A percentile compares a stretch with the other conserved stretches of the same genome.
phyloP scores from a whole-genome alignment of 2,113 vertebrate genomes.

The Rhineura floridana region DNA sequence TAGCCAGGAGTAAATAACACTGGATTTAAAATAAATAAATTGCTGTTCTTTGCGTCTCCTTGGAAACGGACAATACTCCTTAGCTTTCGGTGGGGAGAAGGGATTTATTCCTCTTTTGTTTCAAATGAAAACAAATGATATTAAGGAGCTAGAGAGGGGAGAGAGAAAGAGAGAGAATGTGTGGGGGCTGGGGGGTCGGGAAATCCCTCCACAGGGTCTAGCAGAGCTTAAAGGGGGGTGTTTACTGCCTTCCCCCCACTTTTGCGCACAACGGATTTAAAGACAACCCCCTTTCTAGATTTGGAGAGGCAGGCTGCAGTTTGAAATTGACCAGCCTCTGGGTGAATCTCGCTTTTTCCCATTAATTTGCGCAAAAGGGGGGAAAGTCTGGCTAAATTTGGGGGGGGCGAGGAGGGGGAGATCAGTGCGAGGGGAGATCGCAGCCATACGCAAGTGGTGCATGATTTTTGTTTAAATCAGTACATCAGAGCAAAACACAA shows the following conservation, averaged over 20 bases:
- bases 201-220: background rate
- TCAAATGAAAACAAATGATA: constrained; percentile 13
- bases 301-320: background rate
- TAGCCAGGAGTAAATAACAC: constrained; percentile 24
- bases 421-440: background rate
- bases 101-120: background rate
- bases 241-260: background rate
- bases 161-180: background rate
- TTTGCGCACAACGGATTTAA: background rate
- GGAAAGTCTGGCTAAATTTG: background rate
- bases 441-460: background rate
- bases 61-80: constrained; percentile 50
- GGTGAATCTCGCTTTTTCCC: background rate
- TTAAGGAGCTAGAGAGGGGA: background rate
- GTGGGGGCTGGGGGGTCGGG: background rate
- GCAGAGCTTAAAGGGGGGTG: background rate
- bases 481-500: background rate
- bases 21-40: constrained; percentile 22
- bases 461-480: background rate
- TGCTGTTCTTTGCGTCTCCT: constrained; percentile 35
- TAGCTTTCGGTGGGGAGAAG: background rate
- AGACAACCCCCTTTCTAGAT: background rate
- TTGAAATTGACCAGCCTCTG: background rate
- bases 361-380: background rate
- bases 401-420: background rate